Conservation (phyloP, 1,140 invertebrate species). For the Cataglyphis hispanica region DNA sequence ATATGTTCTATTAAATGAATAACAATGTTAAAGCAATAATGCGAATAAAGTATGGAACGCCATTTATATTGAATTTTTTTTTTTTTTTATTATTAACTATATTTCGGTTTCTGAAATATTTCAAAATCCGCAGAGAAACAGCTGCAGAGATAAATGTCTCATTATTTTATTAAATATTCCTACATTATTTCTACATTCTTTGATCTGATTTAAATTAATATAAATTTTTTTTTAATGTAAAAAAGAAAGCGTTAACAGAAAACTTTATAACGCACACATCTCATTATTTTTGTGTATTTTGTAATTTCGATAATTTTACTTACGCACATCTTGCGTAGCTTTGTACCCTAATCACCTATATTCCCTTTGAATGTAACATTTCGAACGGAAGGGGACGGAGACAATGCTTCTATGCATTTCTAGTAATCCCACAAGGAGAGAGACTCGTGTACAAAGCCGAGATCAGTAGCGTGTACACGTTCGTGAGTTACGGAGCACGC, state of each 20-base stretch:
- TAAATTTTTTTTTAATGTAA: no score
- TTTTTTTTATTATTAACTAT: background rate
- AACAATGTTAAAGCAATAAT: background rate
- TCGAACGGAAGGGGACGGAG: constrained; percentile 51
- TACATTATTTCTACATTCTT: background rate
- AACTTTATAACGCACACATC: background rate
- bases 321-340: constrained; percentile 15
- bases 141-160: background rate
- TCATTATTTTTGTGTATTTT: background rate
- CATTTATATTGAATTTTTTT: background rate
- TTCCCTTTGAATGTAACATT: constrained; percentile 59
- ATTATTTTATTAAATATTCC: background rate
- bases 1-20: background rate
- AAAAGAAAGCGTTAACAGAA: background rate
- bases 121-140: background rate
- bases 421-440: constrained; percentile 52
- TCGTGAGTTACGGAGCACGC: constrained; percentile 70
- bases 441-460: constrained; percentile 46
- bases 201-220: background rate
- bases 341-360: constrained; percentile 54
- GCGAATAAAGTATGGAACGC: background rate
- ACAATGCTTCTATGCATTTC: constrained; percentile 65
- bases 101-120: background rate
- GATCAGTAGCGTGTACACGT: constrained; percentile 69
- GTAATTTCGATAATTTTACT: constrained; percentile 39